A percentile compares a stretch with the other conserved stretches of the same genome.
Evolutionary conservation across 2,797 vertebrate species (phyloP).

Genomic region (Ciconia nigra): DNA sequence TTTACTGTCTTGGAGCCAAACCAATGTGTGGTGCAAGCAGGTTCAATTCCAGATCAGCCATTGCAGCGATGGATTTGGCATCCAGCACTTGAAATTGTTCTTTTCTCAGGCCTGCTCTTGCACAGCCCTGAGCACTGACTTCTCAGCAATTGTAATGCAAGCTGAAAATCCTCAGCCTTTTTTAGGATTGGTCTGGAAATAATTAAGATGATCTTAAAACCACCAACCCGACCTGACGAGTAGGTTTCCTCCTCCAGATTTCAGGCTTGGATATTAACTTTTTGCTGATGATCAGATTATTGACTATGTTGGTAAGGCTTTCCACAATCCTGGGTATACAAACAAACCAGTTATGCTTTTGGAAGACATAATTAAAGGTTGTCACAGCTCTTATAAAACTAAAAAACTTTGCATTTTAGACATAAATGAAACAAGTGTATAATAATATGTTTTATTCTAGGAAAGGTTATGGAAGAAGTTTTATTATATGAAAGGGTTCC

Average conservation of each 20-base stretch:
- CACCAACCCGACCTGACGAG: background rate
- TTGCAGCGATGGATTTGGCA: background rate
- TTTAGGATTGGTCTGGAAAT: background rate
- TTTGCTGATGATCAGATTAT: background rate
- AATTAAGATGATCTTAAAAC: background rate
- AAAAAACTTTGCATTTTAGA: background rate
- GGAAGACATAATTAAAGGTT: background rate
- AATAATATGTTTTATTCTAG: background rate
- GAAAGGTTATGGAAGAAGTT: background rate
- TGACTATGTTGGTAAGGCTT: background rate
- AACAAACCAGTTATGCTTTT: background rate
- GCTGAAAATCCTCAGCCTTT: background rate
- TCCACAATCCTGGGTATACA: background rate
- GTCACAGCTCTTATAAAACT: background rate
- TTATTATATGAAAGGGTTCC: background rate
- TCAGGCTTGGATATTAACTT: background rate
- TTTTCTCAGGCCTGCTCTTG: conserved; percentile 1
- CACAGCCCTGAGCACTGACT: background rate
- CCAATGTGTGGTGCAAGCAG: background rate
- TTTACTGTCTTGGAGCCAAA: conserved; percentile 2
- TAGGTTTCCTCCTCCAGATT: background rate
- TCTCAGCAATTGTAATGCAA: background rate
- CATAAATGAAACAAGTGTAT: background rate
- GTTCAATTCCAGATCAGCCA: conserved; percentile 11
- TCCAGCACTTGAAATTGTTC: background rate